These are phyloP conservation scores for Gadus macrocephalus DNA, from an alignment of 2,113 vertebrate species.

Conservation along the genomic window DNA sequence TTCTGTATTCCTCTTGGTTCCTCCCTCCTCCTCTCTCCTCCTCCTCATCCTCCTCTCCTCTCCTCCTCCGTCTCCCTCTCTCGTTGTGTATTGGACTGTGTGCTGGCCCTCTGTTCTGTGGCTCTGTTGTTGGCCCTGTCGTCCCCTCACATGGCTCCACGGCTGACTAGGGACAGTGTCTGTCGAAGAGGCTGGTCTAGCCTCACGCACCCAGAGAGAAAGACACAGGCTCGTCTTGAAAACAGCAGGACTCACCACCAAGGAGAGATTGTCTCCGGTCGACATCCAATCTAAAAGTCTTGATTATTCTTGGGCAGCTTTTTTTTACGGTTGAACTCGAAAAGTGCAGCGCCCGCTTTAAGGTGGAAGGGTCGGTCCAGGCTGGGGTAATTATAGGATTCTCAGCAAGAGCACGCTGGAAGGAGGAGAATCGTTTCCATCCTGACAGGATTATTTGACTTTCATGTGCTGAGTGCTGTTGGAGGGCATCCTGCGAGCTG, in stretches of 20 bases:
- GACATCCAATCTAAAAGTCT: no score
- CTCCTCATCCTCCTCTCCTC: constrained; percentile 1
- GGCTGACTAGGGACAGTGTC: constrained; percentile 67
- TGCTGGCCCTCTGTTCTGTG: constrained; percentile 59
- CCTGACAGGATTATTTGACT: not conserved
- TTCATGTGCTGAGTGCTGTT: not conserved
- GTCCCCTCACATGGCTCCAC: constrained; percentile 55
- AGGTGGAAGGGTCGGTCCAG: no score
- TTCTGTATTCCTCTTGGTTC: constrained; percentile 6
- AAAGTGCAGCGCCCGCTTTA: no score
- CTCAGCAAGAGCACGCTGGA: not conserved
- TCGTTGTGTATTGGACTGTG: constrained; percentile 48
- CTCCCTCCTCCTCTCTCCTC: constrained; percentile 13
- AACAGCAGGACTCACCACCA: no score
- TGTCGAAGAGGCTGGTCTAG: not conserved
- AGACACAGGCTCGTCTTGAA: no score
- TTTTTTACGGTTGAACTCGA: no score
- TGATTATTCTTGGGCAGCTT: no score
- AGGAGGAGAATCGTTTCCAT: not conserved
- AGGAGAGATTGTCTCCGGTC: no score
- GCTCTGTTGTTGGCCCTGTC: constrained; percentile 66
- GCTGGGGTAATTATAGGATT: no score
- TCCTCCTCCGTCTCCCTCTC: constrained; percentile 12
- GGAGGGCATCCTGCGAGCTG: not conserved
- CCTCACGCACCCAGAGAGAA: not conserved